Evolutionary conservation across 2,113 vertebrate genomes (phyloP).

Genomic region (Colossoma macropomum): DNA sequence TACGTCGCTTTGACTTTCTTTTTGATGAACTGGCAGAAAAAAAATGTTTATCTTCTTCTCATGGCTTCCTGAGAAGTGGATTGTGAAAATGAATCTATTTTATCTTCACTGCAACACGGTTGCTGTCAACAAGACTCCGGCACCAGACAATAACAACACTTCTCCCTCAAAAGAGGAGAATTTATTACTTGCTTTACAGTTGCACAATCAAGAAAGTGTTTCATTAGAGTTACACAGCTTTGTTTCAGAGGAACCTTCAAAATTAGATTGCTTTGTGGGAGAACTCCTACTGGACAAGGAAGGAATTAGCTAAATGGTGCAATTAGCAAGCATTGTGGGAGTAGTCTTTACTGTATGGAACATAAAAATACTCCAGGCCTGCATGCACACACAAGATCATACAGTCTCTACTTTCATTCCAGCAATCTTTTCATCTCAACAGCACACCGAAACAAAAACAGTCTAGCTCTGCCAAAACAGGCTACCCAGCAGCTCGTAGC

Average conservation of each 20-base stretch:
- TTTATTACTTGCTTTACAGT: neutral
- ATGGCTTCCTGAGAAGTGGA: neutral
- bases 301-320: neutral
- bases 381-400: no score
- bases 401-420: no score
- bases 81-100: neutral
- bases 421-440: neutral
- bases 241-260: neutral
- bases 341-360: neutral
- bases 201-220: no score
- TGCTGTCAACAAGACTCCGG: neutral
- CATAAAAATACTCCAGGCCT: no score
- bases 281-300: constrained; percentile 4
- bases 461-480: neutral
- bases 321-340: constrained; percentile 20
- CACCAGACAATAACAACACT: constrained; percentile 1
- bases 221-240: neutral
- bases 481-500: neutral
- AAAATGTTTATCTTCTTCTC: neutral
- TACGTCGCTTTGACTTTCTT: no score
- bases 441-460: neutral
- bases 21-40: no score
- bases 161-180: neutral
- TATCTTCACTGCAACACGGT: neutral
- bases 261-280: constrained; percentile 1